Percentiles rank a stretch among this genome's conserved stretches.
Conservation (phyloP, 2,888 invertebrate genomes). For the Zaprionus lineosus region DNA sequence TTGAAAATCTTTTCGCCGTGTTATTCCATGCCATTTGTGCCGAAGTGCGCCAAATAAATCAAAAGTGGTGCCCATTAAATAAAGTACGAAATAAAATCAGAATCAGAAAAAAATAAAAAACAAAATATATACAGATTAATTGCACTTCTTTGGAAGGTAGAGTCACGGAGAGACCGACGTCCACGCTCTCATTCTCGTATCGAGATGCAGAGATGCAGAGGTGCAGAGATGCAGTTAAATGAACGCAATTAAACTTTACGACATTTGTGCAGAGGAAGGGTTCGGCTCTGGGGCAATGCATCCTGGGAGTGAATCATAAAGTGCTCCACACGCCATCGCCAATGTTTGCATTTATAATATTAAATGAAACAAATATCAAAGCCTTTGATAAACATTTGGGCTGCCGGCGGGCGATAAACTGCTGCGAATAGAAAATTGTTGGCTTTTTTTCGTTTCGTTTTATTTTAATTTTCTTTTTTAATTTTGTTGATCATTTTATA, state of each 20-base stretch:
- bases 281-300: background rate
- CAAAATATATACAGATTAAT: slow-evolving; percentile 48
- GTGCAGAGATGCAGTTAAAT: slow-evolving; percentile 45
- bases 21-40: slow-evolving; percentile 46
- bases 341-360: slow-evolving; percentile 4
- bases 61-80: slow-evolving; percentile 53
- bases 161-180: no score
- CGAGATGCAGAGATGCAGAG: slow-evolving; percentile 1
- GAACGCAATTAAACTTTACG: slow-evolving; percentile 44
- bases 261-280: slow-evolving; percentile 27
- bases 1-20: slow-evolving; percentile 33
- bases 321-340: background rate
- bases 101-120: slow-evolving; percentile 7
- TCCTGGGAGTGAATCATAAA: slow-evolving; percentile 7
- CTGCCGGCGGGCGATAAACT: background rate
- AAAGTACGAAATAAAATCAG: slow-evolving; percentile 53
- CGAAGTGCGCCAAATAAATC: slow-evolving; percentile 74
- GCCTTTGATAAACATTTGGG: slow-evolving; percentile 27
- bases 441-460: slow-evolving; percentile 1
- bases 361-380: slow-evolving; percentile 26
- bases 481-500: slow-evolving; percentile 71
- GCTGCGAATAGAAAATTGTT: background rate
- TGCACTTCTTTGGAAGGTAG: slow-evolving; percentile 32
- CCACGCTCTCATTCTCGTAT: background rate
- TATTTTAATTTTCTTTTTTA: slow-evolving; percentile 21